phyloP scores from a whole-genome alignment of 2,113 vertebrate genomes.

The Paracyprichromis sp. region DNA sequence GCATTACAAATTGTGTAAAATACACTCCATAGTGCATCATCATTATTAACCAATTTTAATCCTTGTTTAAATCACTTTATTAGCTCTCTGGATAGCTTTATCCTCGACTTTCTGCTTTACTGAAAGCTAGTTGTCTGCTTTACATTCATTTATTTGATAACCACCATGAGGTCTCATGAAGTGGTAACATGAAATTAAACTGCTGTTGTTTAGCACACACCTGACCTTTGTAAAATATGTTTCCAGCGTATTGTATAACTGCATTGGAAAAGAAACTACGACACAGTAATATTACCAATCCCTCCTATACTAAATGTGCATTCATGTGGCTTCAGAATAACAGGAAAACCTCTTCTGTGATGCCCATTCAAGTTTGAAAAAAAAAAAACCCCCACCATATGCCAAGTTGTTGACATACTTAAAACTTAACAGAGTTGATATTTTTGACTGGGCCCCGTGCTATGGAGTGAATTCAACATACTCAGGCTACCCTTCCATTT shows the following conservation, averaged over 20 bases:
- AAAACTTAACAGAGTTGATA: neutral
- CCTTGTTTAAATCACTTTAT: neutral
- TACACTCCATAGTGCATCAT: neutral
- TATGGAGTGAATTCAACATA: neutral
- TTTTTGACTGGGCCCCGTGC: neutral
- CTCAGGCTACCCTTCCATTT: neutral
- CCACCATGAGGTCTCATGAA: neutral
- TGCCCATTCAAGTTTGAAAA: neutral
- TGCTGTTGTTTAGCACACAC: neutral
- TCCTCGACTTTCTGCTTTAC: neutral
- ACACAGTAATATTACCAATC: neutral
- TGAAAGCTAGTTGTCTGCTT: neutral
- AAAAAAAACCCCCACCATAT: rapidly evolving
- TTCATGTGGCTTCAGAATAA: neutral
- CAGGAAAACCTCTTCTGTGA: neutral
- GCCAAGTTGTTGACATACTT: neutral
- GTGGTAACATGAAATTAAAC: neutral
- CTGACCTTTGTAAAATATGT: neutral
- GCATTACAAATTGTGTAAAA: neutral
- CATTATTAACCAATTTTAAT: neutral
- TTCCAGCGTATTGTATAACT: neutral
- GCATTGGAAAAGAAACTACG: rapidly evolving
- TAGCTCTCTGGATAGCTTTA: neutral
- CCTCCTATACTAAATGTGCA: neutral
- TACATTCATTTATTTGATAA: neutral